Conservation (phyloP, 2,888 invertebrate species). For the Euproctis similis region DNA sequence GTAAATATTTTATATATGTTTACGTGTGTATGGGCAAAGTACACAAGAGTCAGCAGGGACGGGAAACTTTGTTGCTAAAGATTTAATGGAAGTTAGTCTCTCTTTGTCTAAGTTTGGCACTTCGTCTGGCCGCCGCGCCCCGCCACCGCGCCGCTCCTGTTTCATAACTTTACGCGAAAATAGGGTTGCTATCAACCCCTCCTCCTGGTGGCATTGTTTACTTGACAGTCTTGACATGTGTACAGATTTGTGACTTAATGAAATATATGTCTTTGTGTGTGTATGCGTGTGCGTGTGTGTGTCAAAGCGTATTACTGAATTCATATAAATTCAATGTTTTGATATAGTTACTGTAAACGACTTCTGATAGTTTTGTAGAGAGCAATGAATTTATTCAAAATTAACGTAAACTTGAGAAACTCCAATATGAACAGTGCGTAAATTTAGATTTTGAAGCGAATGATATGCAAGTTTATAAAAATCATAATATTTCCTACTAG, state of each 20-base stretch:
- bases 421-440: too few relatives aligned
- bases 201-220: conserved; percentile 10
- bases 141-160: conserved; percentile 46
- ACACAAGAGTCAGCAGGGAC: conserved; percentile 51
- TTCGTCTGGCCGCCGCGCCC: conserved; percentile 58
- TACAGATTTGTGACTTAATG: conserved; percentile 1
- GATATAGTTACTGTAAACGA: too few relatives aligned
- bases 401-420: too few relatives aligned
- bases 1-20: conserved; percentile 9
- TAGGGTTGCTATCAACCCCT: conserved; percentile 35
- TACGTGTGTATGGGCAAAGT: conserved; percentile 13
- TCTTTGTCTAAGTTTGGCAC: conserved; percentile 69
- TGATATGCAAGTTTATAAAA: too few relatives aligned
- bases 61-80: conserved; percentile 67
- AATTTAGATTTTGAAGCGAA: too few relatives aligned
- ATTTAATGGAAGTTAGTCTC: conserved; percentile 72
- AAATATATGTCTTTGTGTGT: not conserved
- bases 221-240: conserved; percentile 2
- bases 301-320: not conserved
- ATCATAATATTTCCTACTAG: too few relatives aligned
- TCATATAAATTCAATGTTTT: too few relatives aligned
- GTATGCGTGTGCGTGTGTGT: conserved; percentile 2
- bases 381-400: too few relatives aligned
- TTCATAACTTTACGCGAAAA: conserved; percentile 47
- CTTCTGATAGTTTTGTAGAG: too few relatives aligned